Base-by-base conservation (phyloP, 2,113 vertebrate genomes). In the Caranx ignobilis region DNA sequence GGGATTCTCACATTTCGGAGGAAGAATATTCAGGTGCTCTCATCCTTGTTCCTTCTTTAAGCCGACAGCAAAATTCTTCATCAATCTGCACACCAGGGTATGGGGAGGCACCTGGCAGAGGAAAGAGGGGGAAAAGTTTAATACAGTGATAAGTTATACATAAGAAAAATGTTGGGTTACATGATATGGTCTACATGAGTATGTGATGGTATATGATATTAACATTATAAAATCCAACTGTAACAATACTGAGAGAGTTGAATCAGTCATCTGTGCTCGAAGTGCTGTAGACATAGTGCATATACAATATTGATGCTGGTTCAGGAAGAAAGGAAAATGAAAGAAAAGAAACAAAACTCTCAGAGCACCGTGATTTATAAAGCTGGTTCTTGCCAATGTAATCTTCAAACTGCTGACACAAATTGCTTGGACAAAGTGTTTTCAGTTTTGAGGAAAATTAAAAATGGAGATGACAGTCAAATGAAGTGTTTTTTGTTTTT, bases 31-130 rank as follows among this genome's bases (percentile, higher is more conserved):
- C 97, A 4, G 97, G 97, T 0, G 96, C 95, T 90, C 95, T 96
- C 97, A 98, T 98, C 62, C 97, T 93, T 3, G 96, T 98, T 45
- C 97, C 97, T 13, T 98, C 97, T 85, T 98, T 98, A 74, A 98
- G 95, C 32, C 95, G 90, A 75, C 96, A 96, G 91, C 97, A 98
- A 75, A 98, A 98, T 78, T 98, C 96, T 90, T 98, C 97, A 26
- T 98, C 97, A 16, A 98, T 97, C 84, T 98, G 97, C 60, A 98
- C 94, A 0, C 97, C 97, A 0, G 97, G 97, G 89, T 98, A 98
- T 0, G 97, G 97, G 6, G 97, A 98, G 56, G 97, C 97, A 79
- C 97, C 97, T 98, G 88, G 5, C 71, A 65, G 70, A 67, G 6
- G 19, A 57, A 13, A 67, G 34, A 73, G 35, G 34, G 50, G 45